Base-by-base conservation (phyloP, 2,888 invertebrate species). In the Drosophila glabriapex region DNA sequence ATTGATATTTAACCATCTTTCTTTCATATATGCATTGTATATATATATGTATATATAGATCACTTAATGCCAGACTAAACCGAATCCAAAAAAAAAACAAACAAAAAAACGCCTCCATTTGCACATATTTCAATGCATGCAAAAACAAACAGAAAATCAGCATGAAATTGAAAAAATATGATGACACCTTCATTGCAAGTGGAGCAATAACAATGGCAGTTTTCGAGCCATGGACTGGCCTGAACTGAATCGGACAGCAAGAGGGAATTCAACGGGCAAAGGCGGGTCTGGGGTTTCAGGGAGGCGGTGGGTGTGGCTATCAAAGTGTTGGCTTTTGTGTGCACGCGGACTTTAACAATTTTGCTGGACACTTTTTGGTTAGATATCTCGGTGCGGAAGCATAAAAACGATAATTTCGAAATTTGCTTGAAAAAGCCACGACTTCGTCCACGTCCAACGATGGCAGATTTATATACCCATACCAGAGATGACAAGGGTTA, bases 91-190 rank as follows among this genome's bases (percentile, higher is more conserved):
- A 41, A 10, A 25, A 16, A 2, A 31, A 31, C 9, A 9, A 35
- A 39, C 4, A 1, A 25, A 6, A 37, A 71, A 68, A 35, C 49
- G 50, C 62, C 43, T 63, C 50, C 65, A 70, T 70, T 65, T 71
- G 58, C 71, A 50, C 83, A 80, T 68, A 67, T 73, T 78, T 78
- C 63, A 68, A 25, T 31, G 55, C 35, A 22, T 35, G 59, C 46
- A 59, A 67, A 62, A 35, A 52, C 41, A 49, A 54, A 58, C 35
- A 75, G 77, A 84, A 84, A 80, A 84, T 78, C 73, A 49, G 78
- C 73, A 78, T 77, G 80, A 87, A 89, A 82, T 84, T 90, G 83
- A 75, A 87, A 89, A 84, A 84, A 82, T 87, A 89, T 85, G 79
- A 89, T 88, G 84, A 89, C 89, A 89, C 82, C 85, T 86, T 82